Evolutionary conservation across 2,113 vertebrate species (phyloP).

Genomic region (Danionella cerebrum): DNA sequence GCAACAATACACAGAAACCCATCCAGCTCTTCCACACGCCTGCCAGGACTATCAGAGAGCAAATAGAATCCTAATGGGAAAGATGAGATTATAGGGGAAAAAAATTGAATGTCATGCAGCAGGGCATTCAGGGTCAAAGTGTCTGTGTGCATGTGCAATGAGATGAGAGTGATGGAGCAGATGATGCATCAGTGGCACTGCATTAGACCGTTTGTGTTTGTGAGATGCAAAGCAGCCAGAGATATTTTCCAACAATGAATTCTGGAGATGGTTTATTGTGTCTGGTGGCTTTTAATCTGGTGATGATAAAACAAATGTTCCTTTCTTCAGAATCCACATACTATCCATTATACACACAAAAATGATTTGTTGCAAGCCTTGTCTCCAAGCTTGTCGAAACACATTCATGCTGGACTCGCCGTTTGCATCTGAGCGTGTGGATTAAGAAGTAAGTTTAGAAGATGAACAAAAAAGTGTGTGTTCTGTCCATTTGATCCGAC

Average conservation of each 20-base stretch:
- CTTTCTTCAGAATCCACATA: too few relatives aligned
- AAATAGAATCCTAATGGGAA: conserved; percentile 41
- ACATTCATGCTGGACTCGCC: too few relatives aligned
- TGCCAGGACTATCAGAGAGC: conserved; percentile 45
- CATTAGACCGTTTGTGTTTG: neutral
- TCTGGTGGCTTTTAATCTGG: neutral
- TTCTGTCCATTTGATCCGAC: too few relatives aligned
- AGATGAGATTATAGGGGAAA: conserved; percentile 13
- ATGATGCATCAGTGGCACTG: neutral
- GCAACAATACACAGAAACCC: too few relatives aligned
- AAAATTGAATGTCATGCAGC: conserved; percentile 11
- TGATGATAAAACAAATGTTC: too few relatives aligned
- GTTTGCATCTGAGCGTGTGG: too few relatives aligned
- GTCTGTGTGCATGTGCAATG: neutral
- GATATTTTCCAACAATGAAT: neutral
- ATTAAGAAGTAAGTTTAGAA: too few relatives aligned
- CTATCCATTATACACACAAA: too few relatives aligned
- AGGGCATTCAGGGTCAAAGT: neutral
- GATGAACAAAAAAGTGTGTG: too few relatives aligned
- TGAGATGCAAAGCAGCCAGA: neutral
- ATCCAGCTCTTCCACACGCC: conserved; percentile 8
- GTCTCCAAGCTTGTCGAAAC: too few relatives aligned
- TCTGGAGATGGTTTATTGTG: neutral
- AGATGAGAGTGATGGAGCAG: conserved; percentile 6
- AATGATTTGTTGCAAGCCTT: too few relatives aligned